Evolutionary conservation across 2,888 invertebrate genomes (phyloP), one percentile per base, ranked within the genome.

Genomic region (Quadroppia sp.): DNA sequence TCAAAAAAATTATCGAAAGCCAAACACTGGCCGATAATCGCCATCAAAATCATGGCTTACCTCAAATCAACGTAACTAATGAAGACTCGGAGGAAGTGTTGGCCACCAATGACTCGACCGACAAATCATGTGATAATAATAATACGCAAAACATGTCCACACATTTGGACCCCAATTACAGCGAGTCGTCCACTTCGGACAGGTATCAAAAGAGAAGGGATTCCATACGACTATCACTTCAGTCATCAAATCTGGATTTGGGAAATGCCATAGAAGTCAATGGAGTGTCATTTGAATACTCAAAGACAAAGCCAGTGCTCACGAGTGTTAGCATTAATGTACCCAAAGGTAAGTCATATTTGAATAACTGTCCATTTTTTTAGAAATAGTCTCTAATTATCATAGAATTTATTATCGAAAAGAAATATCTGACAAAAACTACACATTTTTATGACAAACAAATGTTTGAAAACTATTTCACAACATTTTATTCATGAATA

Each of bases 221-320:
- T 11, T 56, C 56, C 23, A 56, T 56, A 7, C 7, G 56, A 56
- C 56, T 28, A 7, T 56, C 56, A 2, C 28, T 56, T 2, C 61
- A 64, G 61, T 64, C 61, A 64, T 36, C 30, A 2, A 30, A 64
- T 32, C 23, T 64, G n/a, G 61, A 64, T 36, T 64, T 64, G 28
- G 61, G 61, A 7, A 64, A 64, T 64, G 73, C 73, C 28, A 50
- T 73, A 23, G 40, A 69, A 53, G 69, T 69, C 2, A 73, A 73
- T 32, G 70, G 70, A 15, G 69, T 73, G 2, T 23, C 25, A 13
- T 73, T 73, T 50, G 42, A 30, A 2, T 73, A 73, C 53, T 30
- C 25, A 15, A 73, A 73, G 3, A 70, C 1, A 13, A 48, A 23
- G 11, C 25, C 67, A 11, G 40, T 73, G 25, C 32, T 73, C 23